Percentiles rank a stretch among this genome's conserved stretches.
phyloP scores from a whole-genome alignment of 2,888 invertebrate species.

The Seira ritae region DNA sequence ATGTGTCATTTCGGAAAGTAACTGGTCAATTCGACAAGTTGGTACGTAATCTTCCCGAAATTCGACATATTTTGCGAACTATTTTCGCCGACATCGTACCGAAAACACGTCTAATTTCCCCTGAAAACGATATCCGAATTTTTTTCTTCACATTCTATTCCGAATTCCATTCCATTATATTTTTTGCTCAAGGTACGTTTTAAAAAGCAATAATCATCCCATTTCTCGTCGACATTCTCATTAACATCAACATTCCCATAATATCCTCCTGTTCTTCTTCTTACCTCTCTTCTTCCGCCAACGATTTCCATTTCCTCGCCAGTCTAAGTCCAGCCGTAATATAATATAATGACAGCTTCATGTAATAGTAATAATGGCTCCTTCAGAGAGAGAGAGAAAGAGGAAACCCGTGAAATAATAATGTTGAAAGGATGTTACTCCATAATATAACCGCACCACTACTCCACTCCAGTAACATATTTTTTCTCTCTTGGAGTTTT shows the following conservation, averaged over 20 bases:
- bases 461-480: too few relatives aligned
- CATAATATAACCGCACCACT: too few relatives aligned
- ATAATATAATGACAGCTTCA: background rate
- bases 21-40: too few relatives aligned
- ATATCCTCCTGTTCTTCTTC: background rate
- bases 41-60: too few relatives aligned
- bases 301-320: background rate
- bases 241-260: background rate
- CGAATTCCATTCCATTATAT: conserved; percentile 10
- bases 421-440: background rate
- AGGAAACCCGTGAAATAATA: background rate
- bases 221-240: conserved; percentile 4
- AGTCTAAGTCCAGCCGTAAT: background rate
- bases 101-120: too few relatives aligned
- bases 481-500: too few relatives aligned
- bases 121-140: too few relatives aligned
- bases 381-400: background rate
- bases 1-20: too few relatives aligned
- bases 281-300: background rate
- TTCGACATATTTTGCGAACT: too few relatives aligned
- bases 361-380: background rate
- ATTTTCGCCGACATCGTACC: too few relatives aligned
- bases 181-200: conserved; percentile 28
- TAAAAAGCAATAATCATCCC: conserved; percentile 36
- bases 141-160: too few relatives aligned